These are phyloP conservation scores for Hipparchia sbordonii DNA, from an alignment of 2,888 invertebrate species.

Conservation along the genomic window DNA sequence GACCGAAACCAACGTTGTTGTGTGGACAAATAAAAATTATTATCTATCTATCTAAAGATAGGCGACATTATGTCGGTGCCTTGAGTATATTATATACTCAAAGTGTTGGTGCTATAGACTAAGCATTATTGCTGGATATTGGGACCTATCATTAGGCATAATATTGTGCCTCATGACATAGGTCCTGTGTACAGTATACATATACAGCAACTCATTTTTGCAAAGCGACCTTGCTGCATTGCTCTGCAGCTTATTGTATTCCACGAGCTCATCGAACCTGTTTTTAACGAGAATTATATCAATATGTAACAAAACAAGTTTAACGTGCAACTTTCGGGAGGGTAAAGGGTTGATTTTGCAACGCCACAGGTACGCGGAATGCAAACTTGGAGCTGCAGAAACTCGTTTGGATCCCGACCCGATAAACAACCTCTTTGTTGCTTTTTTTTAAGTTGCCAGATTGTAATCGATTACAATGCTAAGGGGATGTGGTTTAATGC, in stretches of 20 bases:
- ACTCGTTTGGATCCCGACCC: conserved; percentile 56
- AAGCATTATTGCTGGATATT: too few species aligned
- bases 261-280: conserved; percentile 23
- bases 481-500: conserved; percentile 33
- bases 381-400: conserved; percentile 69
- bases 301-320: conserved; percentile 47
- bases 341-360: conserved; percentile 60
- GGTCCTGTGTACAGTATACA: too few species aligned
- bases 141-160: too few species aligned
- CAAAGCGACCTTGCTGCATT: conserved; percentile 25
- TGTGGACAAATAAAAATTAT: too few species aligned
- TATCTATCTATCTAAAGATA: too few species aligned
- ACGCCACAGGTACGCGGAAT: conserved; percentile 66
- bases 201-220: conserved; percentile 5
- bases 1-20: too few species aligned
- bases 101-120: too few species aligned
- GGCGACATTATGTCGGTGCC: too few species aligned
- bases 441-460: conserved; percentile 28
- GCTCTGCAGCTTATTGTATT: conserved; percentile 22
- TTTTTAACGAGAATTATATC: conserved; percentile 34
- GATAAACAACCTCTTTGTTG: conserved; percentile 43
- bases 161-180: too few species aligned
- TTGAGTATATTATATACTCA: too few species aligned
- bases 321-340: conserved; percentile 52
- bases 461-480: conserved; percentile 34